phyloP scores from a whole-genome alignment of 1,140 invertebrate species.

The Homalodisca vitripennis region DNA sequence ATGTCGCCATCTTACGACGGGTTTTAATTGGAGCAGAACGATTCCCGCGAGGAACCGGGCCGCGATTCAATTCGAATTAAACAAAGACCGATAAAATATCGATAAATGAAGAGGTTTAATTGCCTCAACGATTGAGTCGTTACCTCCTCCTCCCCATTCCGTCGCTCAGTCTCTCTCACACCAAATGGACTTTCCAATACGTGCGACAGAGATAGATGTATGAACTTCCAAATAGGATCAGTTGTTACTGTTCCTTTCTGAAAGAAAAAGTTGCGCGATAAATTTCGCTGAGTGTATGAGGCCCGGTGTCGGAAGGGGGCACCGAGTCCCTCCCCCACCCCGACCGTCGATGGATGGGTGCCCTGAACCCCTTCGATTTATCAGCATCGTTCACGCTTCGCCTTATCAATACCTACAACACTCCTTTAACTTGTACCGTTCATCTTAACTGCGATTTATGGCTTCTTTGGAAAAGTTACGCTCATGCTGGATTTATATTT shows the following conservation, averaged over 20 bases:
- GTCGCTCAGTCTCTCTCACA: no score
- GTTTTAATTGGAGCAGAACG: no score
- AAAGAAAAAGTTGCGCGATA: constrained; percentile 24
- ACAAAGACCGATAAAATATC: no score
- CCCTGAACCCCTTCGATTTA: neutral
- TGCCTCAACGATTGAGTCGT: no score
- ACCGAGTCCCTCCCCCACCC: neutral
- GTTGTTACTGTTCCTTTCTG: constrained; percentile 17
- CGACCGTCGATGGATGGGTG: neutral
- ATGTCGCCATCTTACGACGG: no score
- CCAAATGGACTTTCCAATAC: neutral
- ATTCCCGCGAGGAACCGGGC: no score
- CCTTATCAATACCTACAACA: constrained; percentile 24
- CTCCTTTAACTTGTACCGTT: constrained; percentile 8
- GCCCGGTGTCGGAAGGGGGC: neutral
- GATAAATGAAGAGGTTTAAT: no score
- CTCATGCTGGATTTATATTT: constrained; percentile 6
- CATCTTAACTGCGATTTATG: constrained; percentile 15
- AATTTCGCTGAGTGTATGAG: neutral
- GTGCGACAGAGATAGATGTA: constrained; percentile 14
- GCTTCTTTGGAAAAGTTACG: constrained; percentile 21
- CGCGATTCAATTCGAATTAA: no score
- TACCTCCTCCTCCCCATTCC: no score
- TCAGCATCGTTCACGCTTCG: constrained; percentile 5
- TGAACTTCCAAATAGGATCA: constrained; percentile 19